Base-by-base conservation (phyloP, 2,113 vertebrate genomes). In the Smithornis capensis region DNA sequence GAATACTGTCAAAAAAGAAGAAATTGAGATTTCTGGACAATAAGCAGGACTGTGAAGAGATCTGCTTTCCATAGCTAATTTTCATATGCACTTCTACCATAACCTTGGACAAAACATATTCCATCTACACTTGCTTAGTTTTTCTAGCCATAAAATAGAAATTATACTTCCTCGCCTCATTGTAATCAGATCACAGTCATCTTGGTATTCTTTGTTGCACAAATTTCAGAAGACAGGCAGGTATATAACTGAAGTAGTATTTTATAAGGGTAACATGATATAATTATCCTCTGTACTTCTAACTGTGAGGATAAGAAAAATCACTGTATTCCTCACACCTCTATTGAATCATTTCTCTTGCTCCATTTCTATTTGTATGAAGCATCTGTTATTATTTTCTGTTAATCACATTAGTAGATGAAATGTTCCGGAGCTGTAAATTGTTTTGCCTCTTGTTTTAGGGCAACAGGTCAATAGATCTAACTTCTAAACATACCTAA, bases 141-240 rank as follows among this genome's bases (percentile, higher is more conserved):
- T 92, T 91, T 88, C 64, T 87, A 87, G 42, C 19, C 35, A 47
- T 74, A 83, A 94, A 95, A 77, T 47, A 92, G 68, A 89, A 87
- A 74, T 62, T 4, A 83, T 81, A 81, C 29, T 91, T 95, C 55
- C 87, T 83, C 37, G 89, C 77, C 77, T 83, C 73, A 37, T 14
- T 92, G 91, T 45, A 86, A 94, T 83, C 89, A 92, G 80, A 87
- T 94, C 80, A 67, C 40, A 59, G 33, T 74, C 89, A 94, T 90
- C 89, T 92, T 70, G 59, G 19, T 86, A n/a, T 38, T 28, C 11
- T 79, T 92, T 83, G 59, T 69, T 86, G 47, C n/a, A 81, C 3
- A 1, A 63, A 78, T 94, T 94, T 95, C 83, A 86, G 77, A 83
- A 70, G 69, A 81, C 37, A 73, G 37, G 50, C 40, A 50, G 55